Evolutionary conservation across 2,797 vertebrate genomes (phyloP), one percentile per base, ranked within the genome.

Genomic region (Myripristis murdjan): DNA sequence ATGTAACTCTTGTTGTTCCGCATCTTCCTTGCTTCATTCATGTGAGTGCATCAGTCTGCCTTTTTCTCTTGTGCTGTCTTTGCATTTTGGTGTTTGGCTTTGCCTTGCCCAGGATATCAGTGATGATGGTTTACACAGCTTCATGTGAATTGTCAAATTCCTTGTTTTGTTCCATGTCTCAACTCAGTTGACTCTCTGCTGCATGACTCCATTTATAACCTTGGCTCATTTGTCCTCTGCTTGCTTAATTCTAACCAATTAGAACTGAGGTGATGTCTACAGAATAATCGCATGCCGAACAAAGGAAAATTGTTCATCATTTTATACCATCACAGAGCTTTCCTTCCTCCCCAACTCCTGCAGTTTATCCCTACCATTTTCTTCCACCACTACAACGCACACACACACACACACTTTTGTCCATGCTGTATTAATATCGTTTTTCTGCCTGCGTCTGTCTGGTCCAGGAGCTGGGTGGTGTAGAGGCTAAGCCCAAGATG

Each of bases 381-480:
- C 0, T 54, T 4, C 26, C 14, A 47, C 22, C 12, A 28, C 39
- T 26, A 3, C 16, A 11, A 31, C 41, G 14, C 24, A 9, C 5
- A 12, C 7, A 35, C 5, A 15, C 51, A 2, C 1, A 24, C 10
- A n/a, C 16, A 14, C 46, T 8, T 54, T 26, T 31, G 10, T 20
- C 37, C n/a, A 9, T 12, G 2, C 28, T 5, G 23, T 8, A 7
- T 65, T 26, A 37, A 7, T 22, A 6, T 24, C 15, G 46, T 12
- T 70, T 64, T 35, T 59, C 18, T 77, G 16, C 22, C 16, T 52
- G 11, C 53, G 22, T 74, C 62, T 91, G 23, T 81, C 58, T 83
- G 56, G 22, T 77, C 0, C 47, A 99, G 98, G 97, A 99, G 74
- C 81, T 94, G 60, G 93, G 94, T 79, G 86, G 47, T 79, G 66